Evolutionary conservation across 37 sponge, comb jelly and placozoan genomes (phyloP).

Genomic region (Cliona cf. orientalis): DNA sequence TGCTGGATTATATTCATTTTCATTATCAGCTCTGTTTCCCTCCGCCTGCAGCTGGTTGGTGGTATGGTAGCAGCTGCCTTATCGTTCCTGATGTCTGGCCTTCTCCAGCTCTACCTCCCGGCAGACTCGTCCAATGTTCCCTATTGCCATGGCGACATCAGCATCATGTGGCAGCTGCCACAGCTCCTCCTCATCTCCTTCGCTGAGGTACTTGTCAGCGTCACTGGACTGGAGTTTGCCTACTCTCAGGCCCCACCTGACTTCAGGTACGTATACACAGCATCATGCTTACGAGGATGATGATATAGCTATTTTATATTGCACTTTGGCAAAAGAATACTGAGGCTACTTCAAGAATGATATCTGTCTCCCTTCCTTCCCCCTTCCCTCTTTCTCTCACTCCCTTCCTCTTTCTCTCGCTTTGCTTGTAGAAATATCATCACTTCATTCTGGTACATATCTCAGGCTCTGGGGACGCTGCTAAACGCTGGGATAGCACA

Average conservation of each 20-base stretch:
- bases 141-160: constrained; percentile 66
- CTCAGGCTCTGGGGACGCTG: constrained; percentile 63
- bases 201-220: constrained; percentile 67
- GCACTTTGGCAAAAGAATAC: not conserved
- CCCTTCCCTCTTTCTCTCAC: too few species aligned
- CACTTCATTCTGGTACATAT: constrained; percentile 67
- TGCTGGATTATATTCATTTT: too few species aligned
- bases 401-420: not conserved
- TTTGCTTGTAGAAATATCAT: constrained; percentile 61
- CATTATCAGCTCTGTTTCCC: not conserved
- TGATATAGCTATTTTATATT: too few species aligned
- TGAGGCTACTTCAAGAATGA: not conserved
- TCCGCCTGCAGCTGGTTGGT: constrained; percentile 35
- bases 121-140: not conserved
- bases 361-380: not conserved
- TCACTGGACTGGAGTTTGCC: constrained; percentile 84
- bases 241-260: constrained; percentile 79
- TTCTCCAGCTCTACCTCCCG: constrained; percentile 74
- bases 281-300: too few species aligned
- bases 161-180: constrained; percentile 75
- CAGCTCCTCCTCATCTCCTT: constrained; percentile 69
- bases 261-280: constrained; percentile 42
- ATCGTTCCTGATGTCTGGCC: constrained; percentile 66
- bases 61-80: constrained; percentile 76
- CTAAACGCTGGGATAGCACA: constrained; percentile 71